A percentile compares a stretch with the other conserved stretches of the same genome.
These are phyloP conservation scores for Mormyrus lacerda DNA, from an alignment of 2,113 vertebrate species.

Conservation along the genomic window DNA sequence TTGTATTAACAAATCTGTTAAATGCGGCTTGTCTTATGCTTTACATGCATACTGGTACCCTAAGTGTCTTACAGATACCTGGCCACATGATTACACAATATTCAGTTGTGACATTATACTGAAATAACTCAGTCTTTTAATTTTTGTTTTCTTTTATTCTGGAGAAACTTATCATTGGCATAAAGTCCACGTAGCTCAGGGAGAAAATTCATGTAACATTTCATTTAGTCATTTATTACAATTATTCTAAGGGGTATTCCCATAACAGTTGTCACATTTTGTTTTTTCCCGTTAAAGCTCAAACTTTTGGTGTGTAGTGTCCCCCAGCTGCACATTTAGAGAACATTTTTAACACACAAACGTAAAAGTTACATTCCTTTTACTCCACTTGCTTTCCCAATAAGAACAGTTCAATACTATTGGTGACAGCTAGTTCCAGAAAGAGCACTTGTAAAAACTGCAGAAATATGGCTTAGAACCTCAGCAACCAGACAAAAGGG, in stretches of 20 bases:
- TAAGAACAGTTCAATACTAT: conserved; percentile 51
- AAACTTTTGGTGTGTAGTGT: conserved; percentile 14
- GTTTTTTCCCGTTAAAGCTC: conserved; percentile 30
- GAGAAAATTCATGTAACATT: not conserved
- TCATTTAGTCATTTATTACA: conserved; percentile 2
- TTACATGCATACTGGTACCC: not conserved
- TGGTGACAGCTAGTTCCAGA: conserved; percentile 67
- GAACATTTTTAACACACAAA: conserved; percentile 10
- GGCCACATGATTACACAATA: not conserved
- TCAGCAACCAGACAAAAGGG: conserved; percentile 46
- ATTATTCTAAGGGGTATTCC: not conserved
- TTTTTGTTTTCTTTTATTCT: not conserved
- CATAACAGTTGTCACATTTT: conserved; percentile 2
- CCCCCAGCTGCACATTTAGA: conserved; percentile 4
- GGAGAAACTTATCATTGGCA: not conserved
- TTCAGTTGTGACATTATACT: not conserved
- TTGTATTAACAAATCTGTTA: not conserved
- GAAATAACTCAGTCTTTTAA: not conserved
- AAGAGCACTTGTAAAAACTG: conserved; percentile 62
- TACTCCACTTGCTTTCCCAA: not conserved
- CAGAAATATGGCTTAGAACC: conserved; percentile 52
- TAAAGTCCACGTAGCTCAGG: not conserved
- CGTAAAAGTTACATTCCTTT: conserved; percentile 38
- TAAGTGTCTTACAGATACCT: not conserved
- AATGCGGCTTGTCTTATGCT: not conserved